phyloP scores from a whole-genome alignment of 2,797 vertebrate genomes.

The Sebastes flavidus region DNA sequence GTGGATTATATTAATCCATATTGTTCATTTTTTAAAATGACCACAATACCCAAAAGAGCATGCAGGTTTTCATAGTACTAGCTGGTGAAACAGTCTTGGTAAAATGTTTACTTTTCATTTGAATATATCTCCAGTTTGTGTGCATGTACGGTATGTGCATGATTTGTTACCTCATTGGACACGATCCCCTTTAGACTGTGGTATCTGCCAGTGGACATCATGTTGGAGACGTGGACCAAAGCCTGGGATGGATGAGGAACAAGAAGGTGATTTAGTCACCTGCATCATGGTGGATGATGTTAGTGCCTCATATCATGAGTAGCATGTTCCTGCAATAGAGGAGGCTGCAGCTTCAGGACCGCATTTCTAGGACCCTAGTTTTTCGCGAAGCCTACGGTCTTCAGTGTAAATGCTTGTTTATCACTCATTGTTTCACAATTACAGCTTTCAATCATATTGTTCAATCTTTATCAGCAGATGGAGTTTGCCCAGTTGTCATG shows the following conservation, averaged over 20 bases:
- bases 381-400: too few species aligned
- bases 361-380: too few species aligned
- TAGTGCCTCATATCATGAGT: neutral
- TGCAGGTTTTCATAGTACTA: neutral
- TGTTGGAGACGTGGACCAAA: constrained; percentile 63
- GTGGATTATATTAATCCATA: neutral
- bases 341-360: too few species aligned
- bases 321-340: too few species aligned
- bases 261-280: neutral
- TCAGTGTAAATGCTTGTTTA: too few species aligned
- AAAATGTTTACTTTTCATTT: neutral
- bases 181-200: constrained; percentile 52
- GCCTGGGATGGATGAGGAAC: constrained; percentile 46
- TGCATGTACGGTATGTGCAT: neutral
- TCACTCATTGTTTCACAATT: too few species aligned
- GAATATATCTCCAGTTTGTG: neutral
- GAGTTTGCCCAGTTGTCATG: neutral
- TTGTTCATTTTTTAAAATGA: neutral
- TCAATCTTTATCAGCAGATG: neutral
- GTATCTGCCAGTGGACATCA: constrained; percentile 67
- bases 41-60: neutral
- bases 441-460: neutral
- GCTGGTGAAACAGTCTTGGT: neutral
- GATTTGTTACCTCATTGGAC: constrained; percentile 63
- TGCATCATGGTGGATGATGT: neutral